Percentiles rank a stretch among this genome's conserved stretches.
phyloP scores from a whole-genome alignment of 2,797 vertebrate genomes.

The Intellagama lesueurii region DNA sequence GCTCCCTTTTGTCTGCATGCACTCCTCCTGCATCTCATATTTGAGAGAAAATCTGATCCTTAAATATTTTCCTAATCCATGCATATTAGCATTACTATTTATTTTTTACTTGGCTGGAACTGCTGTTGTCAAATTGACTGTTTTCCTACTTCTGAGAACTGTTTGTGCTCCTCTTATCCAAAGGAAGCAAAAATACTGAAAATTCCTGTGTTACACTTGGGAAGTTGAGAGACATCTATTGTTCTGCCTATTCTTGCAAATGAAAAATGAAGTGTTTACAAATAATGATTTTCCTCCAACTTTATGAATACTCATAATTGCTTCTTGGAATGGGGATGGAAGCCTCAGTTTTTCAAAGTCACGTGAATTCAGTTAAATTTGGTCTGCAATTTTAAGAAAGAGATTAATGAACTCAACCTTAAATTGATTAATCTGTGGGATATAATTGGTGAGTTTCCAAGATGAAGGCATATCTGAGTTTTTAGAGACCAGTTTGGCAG shows the following conservation, averaged over 20 bases:
- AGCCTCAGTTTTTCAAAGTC: not conserved
- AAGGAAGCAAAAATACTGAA: not conserved
- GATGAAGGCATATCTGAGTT: not conserved
- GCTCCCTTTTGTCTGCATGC: not conserved
- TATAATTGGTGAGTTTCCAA: not conserved
- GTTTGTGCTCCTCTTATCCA: conserved; percentile 19
- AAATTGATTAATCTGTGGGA: not conserved
- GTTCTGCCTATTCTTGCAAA: not conserved
- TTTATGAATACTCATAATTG: not conserved
- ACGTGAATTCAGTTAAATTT: not conserved
- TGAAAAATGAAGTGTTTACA: not conserved
- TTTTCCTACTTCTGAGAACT: not conserved
- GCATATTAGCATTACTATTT: not conserved
- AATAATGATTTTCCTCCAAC: not conserved
- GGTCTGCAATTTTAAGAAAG: not conserved
- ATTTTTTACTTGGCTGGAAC: not conserved
- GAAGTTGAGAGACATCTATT: not conserved
- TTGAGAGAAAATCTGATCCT: not conserved
- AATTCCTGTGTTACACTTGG: not conserved
- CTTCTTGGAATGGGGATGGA: too few relatives aligned
- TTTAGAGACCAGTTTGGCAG: not conserved
- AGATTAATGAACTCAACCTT: not conserved
- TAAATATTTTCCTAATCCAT: not conserved
- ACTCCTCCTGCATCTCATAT: not conserved
- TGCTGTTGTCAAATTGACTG: not conserved